phyloP scores from a whole-genome alignment of 1,140 invertebrate species.

The Philotrypesis tridentata region DNA sequence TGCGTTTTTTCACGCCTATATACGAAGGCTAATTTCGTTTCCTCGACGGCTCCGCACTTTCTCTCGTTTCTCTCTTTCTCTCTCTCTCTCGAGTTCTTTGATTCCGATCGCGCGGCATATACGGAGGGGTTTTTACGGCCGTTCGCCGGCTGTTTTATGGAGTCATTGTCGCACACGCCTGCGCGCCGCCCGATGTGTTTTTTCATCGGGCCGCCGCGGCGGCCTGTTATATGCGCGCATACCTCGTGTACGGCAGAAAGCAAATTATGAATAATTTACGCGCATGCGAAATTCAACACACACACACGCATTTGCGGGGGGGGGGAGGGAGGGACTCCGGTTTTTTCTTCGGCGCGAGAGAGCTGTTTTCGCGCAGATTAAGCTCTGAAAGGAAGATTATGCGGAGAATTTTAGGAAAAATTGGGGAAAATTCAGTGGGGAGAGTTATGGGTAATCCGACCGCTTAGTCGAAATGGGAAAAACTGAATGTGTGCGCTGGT shows the following conservation, averaged over 20 bases:
- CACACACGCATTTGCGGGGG: too few relatives aligned
- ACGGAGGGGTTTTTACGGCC: not conserved
- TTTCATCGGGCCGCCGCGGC: not conserved
- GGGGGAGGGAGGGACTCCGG: too few relatives aligned
- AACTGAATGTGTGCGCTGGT: too few relatives aligned
- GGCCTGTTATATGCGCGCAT: not conserved
- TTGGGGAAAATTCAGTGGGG: too few relatives aligned
- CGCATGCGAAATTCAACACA: not conserved
- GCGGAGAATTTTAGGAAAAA: too few relatives aligned
- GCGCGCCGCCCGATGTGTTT: not conserved
- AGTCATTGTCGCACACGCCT: not conserved
- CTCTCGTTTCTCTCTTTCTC: not conserved
- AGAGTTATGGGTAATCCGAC: too few relatives aligned
- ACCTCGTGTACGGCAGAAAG: not conserved
- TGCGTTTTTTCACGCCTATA: not conserved
- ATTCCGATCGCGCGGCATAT: not conserved
- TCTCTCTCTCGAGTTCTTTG: not conserved
- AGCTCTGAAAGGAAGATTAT: too few relatives aligned
- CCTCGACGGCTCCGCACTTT: not conserved
- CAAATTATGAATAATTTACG: constrained; percentile 9
- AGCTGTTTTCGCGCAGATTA: not conserved
- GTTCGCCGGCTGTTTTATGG: not conserved
- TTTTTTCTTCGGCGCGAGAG: not conserved
- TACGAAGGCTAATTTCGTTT: not conserved
- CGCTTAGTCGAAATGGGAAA: too few relatives aligned